Base-by-base conservation (phyloP, 2,797 vertebrate species). In the Acridotheres tristis region DNA sequence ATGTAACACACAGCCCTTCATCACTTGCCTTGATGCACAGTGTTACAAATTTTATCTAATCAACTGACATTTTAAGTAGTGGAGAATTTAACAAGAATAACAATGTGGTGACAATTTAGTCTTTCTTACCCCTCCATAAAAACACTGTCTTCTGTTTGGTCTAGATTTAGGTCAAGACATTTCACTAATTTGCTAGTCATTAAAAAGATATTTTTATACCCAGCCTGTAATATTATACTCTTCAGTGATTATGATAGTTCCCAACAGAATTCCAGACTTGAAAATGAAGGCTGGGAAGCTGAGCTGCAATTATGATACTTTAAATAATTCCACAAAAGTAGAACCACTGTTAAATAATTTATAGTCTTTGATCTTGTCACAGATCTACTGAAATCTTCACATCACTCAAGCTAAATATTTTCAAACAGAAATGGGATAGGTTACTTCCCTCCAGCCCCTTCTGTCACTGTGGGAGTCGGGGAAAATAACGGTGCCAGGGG, bases 261-360 rank as follows among this genome's bases (percentile, higher is more conserved):
- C 98, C 98, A 97, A 98, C 97, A 98, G 98, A 98, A 98, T 98
- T 98, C 97, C 98, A 97, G 97, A 97, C 97, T 97, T 92, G 94
- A 97, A 98, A 98, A 98, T 97, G 97, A 98, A 98, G 97, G 97
- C 97, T 97, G 96, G 97, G 97, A 98, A 98, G 96, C 97, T 95
- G 96, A 97, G 97, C 97, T 97, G 97, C 98, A 98, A 99, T 99
- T 99, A 98, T 97, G 97, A 98, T 98, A 98, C 98, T 98, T 99
- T 98, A 98, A 99, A 98, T 99, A 99, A 99, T 99, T 98, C 98
- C 98, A 98, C 98, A 98, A 98, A 98, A 99, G 98, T 98, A 98
- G 98, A 98, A 98, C 98, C 97, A 97, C 98, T 98, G 98, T 98
- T 98, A 98, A 98, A 99, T 98, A 98, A 99, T 98, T 98, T 97